phyloP scores from a whole-genome alignment of 2,888 invertebrate genomes.

The Parnassius smintheus region DNA sequence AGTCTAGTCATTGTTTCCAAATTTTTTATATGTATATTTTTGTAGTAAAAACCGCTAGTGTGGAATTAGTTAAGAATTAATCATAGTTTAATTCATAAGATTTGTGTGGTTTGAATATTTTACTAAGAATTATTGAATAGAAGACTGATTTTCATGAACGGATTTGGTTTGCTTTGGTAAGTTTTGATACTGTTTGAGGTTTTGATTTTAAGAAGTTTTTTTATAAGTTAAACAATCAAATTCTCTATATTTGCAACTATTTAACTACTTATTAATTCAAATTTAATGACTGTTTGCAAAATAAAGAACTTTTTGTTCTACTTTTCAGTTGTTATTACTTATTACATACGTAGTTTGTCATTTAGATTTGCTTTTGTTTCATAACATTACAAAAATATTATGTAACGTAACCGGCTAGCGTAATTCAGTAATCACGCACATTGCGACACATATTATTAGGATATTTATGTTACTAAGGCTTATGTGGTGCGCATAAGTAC shows the following conservation, averaged over 20 bases:
- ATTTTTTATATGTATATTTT: conserved; percentile 37
- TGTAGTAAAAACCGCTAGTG: conserved; percentile 48
- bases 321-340: no score
- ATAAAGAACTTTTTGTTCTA: no score
- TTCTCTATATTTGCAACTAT: no score
- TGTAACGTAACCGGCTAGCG: conserved; percentile 13
- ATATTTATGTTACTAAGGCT: conserved; percentile 12
- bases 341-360: no score
- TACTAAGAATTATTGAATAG: conserved; percentile 30
- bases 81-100: conserved; percentile 44
- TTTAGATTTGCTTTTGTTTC: conserved; percentile 13
- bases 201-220: conserved; percentile 17
- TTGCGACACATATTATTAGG: conserved; percentile 17
- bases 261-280: no score
- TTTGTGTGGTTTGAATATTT: conserved; percentile 42
- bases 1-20: conserved; percentile 79
- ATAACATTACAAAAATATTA: conserved; percentile 17
- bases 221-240: neutral
- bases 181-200: conserved; percentile 37
- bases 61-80: conserved; percentile 38
- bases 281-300: no score
- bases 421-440: conserved; percentile 10
- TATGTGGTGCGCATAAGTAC: conserved; percentile 18
- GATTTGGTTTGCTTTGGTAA: conserved; percentile 78
- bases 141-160: conserved; percentile 68